Base-by-base conservation (phyloP, 2,113 vertebrate species). In the Drymodes brunneopygia region DNA sequence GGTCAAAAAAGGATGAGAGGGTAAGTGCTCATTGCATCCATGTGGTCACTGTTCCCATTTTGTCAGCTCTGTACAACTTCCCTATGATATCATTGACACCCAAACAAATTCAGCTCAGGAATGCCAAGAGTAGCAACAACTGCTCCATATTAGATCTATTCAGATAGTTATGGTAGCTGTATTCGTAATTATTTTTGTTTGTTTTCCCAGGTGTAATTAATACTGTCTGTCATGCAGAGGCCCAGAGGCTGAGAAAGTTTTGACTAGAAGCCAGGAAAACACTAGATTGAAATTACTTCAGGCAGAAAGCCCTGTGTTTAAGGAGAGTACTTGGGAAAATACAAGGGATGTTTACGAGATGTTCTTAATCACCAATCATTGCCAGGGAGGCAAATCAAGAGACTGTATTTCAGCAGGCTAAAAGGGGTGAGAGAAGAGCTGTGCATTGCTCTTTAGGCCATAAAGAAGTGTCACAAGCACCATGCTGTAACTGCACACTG, bases 401-500 rank as follows among this genome's bases (percentile, higher is more conserved):
- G 27, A 48, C 35, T 62, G 17, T 75, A 86, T 86, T 95, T 97
- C 40, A 94, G 40, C 84, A 96, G 57, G 66, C 74, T 93, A 92
- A 95, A 96, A 91, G 78, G 67, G 77, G 57, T 67, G 80, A 91
- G 75, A 73, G 51, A 36, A 95, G 73, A 81, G 83, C 47, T 92
- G 27, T 45, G n/a, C 66, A 72, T 62, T 95, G 75, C 73, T 95
- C 81, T 86, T 64, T 57, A 72, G 69, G 56, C 78, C 87, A 80
- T 88, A 90, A 93, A 91, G 54, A 96, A 95, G 72, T 79, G 86
- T 95, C 74, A 92, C 54, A 80, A 88, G 58, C 65, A 65, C 53
- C 54, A 35, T 24, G 61, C 84, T 88, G 31, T 60, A 94, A 86
- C 42, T 58, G 57, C 74, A 81, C 58, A 48, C 36, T 50, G 75